These are phyloP conservation scores for Phortica variegata DNA, from an alignment of 1,140 invertebrate species.

Conservation along the genomic window DNA sequence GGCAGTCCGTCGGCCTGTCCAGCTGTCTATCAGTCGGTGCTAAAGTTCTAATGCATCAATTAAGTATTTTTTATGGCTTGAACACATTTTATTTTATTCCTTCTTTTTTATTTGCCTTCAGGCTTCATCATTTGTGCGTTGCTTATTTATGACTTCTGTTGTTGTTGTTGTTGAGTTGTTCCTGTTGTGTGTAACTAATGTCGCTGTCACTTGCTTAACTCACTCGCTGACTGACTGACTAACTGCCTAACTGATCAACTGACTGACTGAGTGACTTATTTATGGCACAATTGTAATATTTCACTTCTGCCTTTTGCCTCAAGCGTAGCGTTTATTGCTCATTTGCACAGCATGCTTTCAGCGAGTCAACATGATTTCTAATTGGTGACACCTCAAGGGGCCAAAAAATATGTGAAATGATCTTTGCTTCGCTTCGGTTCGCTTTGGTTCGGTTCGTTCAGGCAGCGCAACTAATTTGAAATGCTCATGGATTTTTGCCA, in stretches of 20 bases:
- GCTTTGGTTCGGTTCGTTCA: slow-evolving; percentile 30
- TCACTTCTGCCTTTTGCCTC: slow-evolving; percentile 1
- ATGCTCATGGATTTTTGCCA: slow-evolving; percentile 1
- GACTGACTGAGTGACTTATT: slow-evolving; percentile 21
- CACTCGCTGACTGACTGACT: no score
- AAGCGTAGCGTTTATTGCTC: slow-evolving; percentile 8
- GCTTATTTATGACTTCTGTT: no score
- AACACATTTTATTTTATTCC: no score
- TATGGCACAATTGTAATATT: slow-evolving; percentile 4
- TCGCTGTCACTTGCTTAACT: slow-evolving; percentile 19
- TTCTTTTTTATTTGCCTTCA: no score
- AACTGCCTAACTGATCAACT: no score
- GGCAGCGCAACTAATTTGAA: neutral
- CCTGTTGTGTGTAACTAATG: neutral
- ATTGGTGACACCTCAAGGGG: slow-evolving; percentile 44
- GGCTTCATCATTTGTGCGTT: no score
- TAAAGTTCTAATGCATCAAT: no score
- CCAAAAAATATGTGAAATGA: neutral
- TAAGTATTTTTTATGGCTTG: no score
- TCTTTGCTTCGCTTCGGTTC: slow-evolving; percentile 33
- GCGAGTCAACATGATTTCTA: slow-evolving; percentile 44
- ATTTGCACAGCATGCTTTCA: slow-evolving; percentile 9
- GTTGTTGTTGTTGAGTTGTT: no score
- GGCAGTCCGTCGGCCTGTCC: neutral
- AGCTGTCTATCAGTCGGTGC: slow-evolving; percentile 18